phyloP scores from a whole-genome alignment of 2,113 vertebrate genomes.

The Chloroceryle aenea region DNA sequence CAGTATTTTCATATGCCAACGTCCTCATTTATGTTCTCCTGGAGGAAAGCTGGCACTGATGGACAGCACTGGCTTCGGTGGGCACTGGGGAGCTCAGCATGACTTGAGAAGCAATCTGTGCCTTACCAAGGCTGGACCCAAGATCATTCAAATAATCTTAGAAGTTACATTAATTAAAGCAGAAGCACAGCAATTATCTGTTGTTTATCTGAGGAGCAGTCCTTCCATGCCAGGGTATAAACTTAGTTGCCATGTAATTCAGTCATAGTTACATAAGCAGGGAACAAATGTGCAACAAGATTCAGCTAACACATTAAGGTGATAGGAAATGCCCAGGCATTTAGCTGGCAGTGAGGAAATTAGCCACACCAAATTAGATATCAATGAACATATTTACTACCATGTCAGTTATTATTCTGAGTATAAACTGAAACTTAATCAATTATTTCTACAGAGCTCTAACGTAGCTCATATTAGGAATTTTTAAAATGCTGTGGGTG shows the following conservation, averaged over 20 bases:
- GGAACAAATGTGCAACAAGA: constrained; percentile 24
- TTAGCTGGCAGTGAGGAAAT: constrained; percentile 33
- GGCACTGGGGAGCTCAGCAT: neutral
- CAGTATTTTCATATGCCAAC: neutral
- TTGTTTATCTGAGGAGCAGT: constrained; percentile 14
- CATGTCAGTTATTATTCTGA: neutral
- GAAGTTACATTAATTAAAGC: constrained; percentile 26
- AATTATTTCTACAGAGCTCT: constrained; percentile 17
- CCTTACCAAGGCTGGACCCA: neutral
- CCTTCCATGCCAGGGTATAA: neutral
- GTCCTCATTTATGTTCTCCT: neutral
- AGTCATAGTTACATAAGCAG: neutral
- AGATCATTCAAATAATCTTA: neutral
- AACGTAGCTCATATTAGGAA: neutral
- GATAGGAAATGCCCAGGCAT: neutral
- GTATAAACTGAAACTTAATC: constrained; percentile 9
- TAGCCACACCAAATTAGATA: constrained; percentile 44
- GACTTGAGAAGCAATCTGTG: neutral
- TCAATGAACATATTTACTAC: constrained; percentile 9
- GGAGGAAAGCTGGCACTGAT: neutral
- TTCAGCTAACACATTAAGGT: neutral
- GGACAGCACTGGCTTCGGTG: neutral
- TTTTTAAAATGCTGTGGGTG: neutral
- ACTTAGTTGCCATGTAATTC: constrained; percentile 29
- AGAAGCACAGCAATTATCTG: constrained; percentile 12